These are phyloP conservation scores for Saccostrea cuccullata DNA, from an alignment of 1,140 invertebrate genomes.

Conservation along the genomic window DNA sequence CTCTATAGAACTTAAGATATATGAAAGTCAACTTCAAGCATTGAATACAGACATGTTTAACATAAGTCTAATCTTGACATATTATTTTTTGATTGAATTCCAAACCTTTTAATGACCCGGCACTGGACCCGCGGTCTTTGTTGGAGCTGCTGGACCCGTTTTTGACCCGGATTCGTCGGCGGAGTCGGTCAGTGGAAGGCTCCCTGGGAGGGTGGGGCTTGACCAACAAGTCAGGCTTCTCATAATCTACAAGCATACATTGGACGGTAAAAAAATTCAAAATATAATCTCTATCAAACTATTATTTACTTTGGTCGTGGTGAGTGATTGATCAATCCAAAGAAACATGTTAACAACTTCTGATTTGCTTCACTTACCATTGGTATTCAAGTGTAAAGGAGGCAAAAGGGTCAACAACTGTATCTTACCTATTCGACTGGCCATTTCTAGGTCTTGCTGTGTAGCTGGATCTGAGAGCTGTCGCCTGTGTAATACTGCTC, in stretches of 20 bases:
- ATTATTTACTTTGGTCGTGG: no score
- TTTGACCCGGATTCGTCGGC: conserved; percentile 68
- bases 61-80: no score
- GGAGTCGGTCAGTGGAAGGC: conserved; percentile 71
- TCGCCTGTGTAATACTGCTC: conserved; percentile 54
- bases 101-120: conserved; percentile 64
- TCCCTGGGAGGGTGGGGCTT: conserved; percentile 73
- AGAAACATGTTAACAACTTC: no score
- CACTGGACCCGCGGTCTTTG: conserved; percentile 67
- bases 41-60: no score
- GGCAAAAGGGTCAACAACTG: not conserved
- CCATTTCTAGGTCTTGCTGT: conserved; percentile 56
- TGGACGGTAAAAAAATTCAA: not conserved
- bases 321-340: no score
- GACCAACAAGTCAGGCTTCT: conserved; percentile 56
- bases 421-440: conserved; percentile 55
- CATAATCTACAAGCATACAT: conserved; percentile 36
- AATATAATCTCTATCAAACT: no score
- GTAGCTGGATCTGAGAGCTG: conserved; percentile 64
- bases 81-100: not conserved
- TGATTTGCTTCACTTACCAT: not conserved
- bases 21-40: no score
- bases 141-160: conserved; percentile 54
- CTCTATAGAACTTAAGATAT: no score
- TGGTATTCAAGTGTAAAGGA: not conserved